Conservation (phyloP, 1,140 invertebrate genomes). For the Lithobius niger region DNA sequence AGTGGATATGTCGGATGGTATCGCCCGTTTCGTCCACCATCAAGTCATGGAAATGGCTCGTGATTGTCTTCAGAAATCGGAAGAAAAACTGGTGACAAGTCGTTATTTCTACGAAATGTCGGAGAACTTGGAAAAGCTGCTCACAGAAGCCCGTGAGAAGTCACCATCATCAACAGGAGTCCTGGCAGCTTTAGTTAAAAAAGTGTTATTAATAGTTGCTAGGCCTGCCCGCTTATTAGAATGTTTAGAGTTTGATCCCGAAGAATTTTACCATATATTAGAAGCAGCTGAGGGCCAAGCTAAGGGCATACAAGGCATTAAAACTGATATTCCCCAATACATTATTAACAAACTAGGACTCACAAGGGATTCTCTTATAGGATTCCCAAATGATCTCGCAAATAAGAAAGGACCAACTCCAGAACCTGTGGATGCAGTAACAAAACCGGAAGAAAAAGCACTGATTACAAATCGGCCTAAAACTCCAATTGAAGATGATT, state of each 20-base stretch:
- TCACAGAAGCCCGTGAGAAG: conserved; percentile 82
- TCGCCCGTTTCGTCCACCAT: conserved; percentile 83
- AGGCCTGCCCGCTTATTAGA: conserved; percentile 88
- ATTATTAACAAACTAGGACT: conserved; percentile 93
- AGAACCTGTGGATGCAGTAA: no score
- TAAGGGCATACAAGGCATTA: conserved; percentile 66
- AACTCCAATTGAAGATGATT: conserved; percentile 81
- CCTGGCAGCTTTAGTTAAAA: conserved; percentile 72
- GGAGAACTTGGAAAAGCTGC: conserved; percentile 80
- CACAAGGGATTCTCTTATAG: conserved; percentile 78
- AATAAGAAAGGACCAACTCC: no score
- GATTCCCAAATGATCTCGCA: no score
- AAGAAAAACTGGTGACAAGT: conserved; percentile 83
- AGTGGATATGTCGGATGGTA: conserved; percentile 39
- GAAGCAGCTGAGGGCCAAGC: conserved; percentile 96
- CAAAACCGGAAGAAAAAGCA: not conserved
- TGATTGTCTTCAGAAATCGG: conserved; percentile 86
- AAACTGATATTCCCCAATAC: conserved; percentile 93
- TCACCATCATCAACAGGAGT: conserved; percentile 72
- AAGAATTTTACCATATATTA: conserved; percentile 93
- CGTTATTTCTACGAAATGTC: conserved; percentile 94
- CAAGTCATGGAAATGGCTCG: conserved; percentile 90
- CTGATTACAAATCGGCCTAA: conserved; percentile 12
- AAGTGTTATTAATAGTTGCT: conserved; percentile 88
- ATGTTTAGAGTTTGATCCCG: conserved; percentile 97